These are phyloP conservation scores for Poeciliopsis presidionis DNA, from an alignment of 2,797 vertebrate species.

Conservation along the genomic window DNA sequence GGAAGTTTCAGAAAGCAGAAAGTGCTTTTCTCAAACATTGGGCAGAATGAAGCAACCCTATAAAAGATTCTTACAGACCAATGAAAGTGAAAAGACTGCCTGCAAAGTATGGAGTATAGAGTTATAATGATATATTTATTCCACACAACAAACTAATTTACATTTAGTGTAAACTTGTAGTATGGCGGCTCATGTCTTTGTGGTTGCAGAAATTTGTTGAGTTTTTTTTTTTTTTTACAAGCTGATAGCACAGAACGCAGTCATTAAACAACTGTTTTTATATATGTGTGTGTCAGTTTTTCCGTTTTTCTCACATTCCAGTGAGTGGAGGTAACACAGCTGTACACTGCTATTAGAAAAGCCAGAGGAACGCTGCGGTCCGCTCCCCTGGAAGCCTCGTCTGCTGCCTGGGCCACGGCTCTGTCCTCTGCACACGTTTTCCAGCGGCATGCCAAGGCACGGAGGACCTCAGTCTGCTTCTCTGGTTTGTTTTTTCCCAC, in stretches of 20 bases:
- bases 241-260: slow-evolving; percentile 41
- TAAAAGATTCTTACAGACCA: neutral
- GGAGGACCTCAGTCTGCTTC: neutral
- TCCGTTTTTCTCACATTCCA: slow-evolving; percentile 73
- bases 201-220: slow-evolving; percentile 45
- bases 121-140: neutral
- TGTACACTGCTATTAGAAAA: slow-evolving; percentile 66
- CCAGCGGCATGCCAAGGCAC: slow-evolving; percentile 30
- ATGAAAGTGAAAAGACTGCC: neutral
- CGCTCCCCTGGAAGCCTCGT: slow-evolving; percentile 55
- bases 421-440: slow-evolving; percentile 57
- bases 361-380: slow-evolving; percentile 68
- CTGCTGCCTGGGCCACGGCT: slow-evolving; percentile 49
- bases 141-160: neutral
- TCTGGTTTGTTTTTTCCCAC: neutral
- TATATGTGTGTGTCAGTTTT: slow-evolving; percentile 63
- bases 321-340: slow-evolving; percentile 62
- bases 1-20: slow-evolving; percentile 12
- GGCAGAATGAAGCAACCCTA: neutral
- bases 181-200: slow-evolving; percentile 4
- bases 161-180: slow-evolving; percentile 10
- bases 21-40: slow-evolving; percentile 17
- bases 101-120: neutral
- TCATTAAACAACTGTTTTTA: slow-evolving; percentile 39
- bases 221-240: slow-evolving; percentile 17